Conservation (phyloP, 53 echinoderm and acorn worm genomes). For the Henricia sp. region DNA sequence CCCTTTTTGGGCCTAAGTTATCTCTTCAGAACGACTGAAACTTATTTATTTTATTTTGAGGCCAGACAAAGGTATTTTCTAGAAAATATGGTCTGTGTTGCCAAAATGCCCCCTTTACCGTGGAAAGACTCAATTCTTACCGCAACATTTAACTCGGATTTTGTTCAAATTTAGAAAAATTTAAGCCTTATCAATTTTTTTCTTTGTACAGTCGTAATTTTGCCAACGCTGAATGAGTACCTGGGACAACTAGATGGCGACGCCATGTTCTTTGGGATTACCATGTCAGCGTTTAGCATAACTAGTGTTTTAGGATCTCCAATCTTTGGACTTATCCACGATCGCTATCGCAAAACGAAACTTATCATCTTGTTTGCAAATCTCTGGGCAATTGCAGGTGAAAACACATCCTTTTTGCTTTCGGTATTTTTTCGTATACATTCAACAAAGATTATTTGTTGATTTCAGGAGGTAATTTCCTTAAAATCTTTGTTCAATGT, state of each 20-base stretch:
- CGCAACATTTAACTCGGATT: too few species aligned
- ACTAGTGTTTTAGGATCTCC: constrained; percentile 80
- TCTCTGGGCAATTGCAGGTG: constrained; percentile 87
- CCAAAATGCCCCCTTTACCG: too few species aligned
- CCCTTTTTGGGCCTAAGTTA: too few species aligned
- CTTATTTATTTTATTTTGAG: too few species aligned
- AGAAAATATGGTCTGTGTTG: too few species aligned
- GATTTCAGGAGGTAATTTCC: neutral
- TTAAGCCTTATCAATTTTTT: too few species aligned
- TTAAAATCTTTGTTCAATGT: neutral
- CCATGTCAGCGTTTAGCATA: constrained; percentile 86
- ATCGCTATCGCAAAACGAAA: constrained; percentile 79
- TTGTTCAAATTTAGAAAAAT: too few species aligned
- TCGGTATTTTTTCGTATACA: too few species aligned
- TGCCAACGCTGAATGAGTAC: constrained; percentile 89
- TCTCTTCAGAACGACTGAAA: too few species aligned
- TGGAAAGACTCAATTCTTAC: too few species aligned
- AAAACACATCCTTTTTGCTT: constrained; percentile 11
- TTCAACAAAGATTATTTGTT: neutral
- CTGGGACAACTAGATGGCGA: constrained; percentile 63
- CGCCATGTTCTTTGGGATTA: constrained; percentile 76
- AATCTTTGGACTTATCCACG: constrained; percentile 78
- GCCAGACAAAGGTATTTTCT: too few species aligned
- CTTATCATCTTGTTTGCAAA: constrained; percentile 82
- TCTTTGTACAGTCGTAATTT: too few species aligned